Evolutionary conservation across 2,113 vertebrate species (phyloP), one percentile per base, ranked within the genome.

Genomic region (Rhinogobius similis): DNA sequence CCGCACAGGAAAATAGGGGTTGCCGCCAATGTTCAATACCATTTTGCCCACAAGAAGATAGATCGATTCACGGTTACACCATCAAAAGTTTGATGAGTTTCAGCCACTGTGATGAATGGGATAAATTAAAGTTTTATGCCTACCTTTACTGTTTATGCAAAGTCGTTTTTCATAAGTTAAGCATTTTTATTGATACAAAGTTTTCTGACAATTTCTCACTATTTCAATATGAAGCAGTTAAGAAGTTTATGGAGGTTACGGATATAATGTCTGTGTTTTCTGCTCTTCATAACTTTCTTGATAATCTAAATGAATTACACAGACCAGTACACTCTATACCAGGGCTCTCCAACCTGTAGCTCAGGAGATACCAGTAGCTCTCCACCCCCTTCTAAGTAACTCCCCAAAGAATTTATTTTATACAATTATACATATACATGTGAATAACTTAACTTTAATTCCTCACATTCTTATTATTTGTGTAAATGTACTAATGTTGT

Each of bases 51-150:
- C 59, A 48, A 26, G 52, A 75, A 82, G 76, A 86, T 83, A 62
- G 76, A 82, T 83, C 72, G 61, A 79, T 74, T 36, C 48, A 43
- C 73, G 41, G 61, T 55, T 72, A 82, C 13, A 52, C 65, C 56
- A 65, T 72, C 62, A 72, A 76, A 73, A 67, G 20, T 71, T 55
- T 0, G 13, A 71, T 43, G 48, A 82, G 75, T 46, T 72, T 44
- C 75, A 79, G 69, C 66, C 27, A 23, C 61, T 69, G 38, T 82
- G 74, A 82, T 67, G 76, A 76, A 79, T 73, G 59, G 78, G 44
- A 20, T 56, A 20, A 36, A 68, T 58, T 32, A 62, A 79, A 81
- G 62, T 50, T 65, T 76, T 23, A 29, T 58, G 20, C 23, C 46
- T 36, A 63, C 43, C 21, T 59, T 16, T 16, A 5, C 18, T 64